These are phyloP conservation scores for Xylocampa areola DNA, from an alignment of 2,888 invertebrate genomes.

Conservation along the genomic window DNA sequence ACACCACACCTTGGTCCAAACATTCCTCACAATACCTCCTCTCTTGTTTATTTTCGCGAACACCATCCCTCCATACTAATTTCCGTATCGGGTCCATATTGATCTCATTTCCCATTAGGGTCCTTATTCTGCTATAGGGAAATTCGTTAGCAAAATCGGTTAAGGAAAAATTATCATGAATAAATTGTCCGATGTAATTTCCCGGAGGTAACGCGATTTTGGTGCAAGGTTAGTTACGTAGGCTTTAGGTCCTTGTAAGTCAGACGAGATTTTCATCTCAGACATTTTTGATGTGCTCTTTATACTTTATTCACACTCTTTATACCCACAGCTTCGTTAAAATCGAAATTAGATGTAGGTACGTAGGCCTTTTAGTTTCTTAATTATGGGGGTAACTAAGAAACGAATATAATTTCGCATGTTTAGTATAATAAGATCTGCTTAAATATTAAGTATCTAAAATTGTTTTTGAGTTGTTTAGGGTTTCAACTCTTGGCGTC, in stretches of 20 bases:
- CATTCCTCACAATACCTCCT: neutral
- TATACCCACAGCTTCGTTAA: no score
- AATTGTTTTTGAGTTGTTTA: no score
- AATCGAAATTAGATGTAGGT: no score
- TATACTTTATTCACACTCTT: no score
- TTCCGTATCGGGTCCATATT: constrained; percentile 70
- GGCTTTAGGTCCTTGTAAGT: constrained; percentile 12
- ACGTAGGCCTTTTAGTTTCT: no score
- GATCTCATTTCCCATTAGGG: constrained; percentile 61
- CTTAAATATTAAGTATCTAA: no score
- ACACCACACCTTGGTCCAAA: neutral
- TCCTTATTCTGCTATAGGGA: constrained; percentile 63
- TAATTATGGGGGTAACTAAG: no score
- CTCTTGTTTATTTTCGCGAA: constrained; percentile 33
- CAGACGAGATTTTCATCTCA: constrained; percentile 17
- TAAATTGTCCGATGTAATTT: constrained; percentile 51
- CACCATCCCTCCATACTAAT: constrained; percentile 70
- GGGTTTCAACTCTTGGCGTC: no score
- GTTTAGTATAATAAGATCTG: no score
- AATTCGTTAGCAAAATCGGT: constrained; percentile 41
- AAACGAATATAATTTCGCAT: no score
- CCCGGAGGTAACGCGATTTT: constrained; percentile 53
- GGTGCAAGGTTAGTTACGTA: constrained; percentile 33
- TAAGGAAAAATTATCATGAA: constrained; percentile 53
- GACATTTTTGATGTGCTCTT: constrained; percentile 29